These are phyloP conservation scores for Dunckerocampus dactyliophorus DNA, from an alignment of 2,113 vertebrate genomes.

Conservation along the genomic window DNA sequence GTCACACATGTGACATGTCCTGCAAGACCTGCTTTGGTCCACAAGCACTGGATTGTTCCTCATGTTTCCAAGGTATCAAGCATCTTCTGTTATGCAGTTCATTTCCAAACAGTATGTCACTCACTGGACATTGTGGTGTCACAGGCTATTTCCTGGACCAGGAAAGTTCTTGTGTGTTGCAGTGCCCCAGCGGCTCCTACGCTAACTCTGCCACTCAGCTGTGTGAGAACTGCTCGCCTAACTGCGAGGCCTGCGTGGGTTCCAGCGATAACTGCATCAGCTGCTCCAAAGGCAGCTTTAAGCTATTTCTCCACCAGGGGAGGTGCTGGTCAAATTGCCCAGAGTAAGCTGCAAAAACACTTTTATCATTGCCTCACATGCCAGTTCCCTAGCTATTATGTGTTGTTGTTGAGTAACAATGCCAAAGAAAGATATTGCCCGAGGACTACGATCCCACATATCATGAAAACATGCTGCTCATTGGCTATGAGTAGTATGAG, in stretches of 20 bases:
- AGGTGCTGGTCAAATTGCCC: slow-evolving; percentile 74
- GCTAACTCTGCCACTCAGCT: slow-evolving; percentile 63
- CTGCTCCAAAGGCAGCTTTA: slow-evolving; percentile 61
- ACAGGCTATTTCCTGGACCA: slow-evolving; percentile 71
- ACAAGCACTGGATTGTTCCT: slow-evolving; percentile 64
- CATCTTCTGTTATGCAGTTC: neutral
- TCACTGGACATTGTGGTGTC: accelerated
- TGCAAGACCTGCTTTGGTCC: slow-evolving; percentile 71
- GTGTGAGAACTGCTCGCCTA: slow-evolving; percentile 74
- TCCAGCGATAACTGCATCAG: slow-evolving; percentile 67
- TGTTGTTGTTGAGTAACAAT: neutral
- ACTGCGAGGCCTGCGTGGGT: slow-evolving; percentile 69
- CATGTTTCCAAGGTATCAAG: slow-evolving; percentile 60
- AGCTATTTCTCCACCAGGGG: slow-evolving; percentile 72
- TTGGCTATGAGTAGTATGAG: neutral
- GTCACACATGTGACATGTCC: slow-evolving; percentile 51
- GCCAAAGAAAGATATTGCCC: neutral
- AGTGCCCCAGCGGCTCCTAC: slow-evolving; percentile 68
- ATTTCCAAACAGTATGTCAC: accelerated
- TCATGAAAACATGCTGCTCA: no score
- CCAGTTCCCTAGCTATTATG: neutral
- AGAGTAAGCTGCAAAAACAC: slow-evolving; percentile 62
- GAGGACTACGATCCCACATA: neutral
- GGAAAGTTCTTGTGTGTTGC: slow-evolving; percentile 68
- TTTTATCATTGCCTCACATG: neutral